Conservation (phyloP, 2,113 vertebrate genomes). For the Lophochroa leadbeateri region DNA sequence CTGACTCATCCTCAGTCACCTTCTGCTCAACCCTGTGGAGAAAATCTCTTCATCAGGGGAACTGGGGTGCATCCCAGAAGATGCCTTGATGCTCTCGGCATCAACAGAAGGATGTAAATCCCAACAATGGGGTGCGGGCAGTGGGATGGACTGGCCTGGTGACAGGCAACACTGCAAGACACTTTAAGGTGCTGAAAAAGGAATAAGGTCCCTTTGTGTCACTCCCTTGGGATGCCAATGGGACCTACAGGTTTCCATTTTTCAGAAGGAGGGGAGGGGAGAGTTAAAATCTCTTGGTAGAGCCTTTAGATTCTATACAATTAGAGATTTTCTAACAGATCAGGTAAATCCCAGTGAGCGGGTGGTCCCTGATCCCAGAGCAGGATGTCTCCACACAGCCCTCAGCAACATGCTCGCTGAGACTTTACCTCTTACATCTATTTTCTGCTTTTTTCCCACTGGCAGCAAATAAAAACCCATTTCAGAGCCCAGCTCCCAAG, state of each 20-base stretch:
- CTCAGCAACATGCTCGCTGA: fast-evolving
- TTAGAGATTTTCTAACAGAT: not conserved
- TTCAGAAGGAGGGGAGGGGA: fast-evolving
- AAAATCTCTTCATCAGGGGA: fast-evolving
- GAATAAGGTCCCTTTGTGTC: not conserved
- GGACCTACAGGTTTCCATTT: not conserved
- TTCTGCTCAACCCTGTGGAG: fast-evolving
- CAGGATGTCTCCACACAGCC: not conserved
- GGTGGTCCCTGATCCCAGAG: not conserved
- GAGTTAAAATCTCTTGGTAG: not conserved
- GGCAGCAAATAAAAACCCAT: not conserved
- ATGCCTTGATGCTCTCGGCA: not conserved
- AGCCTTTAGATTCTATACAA: not conserved
- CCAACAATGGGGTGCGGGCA: fast-evolving
- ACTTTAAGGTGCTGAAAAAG: not conserved
- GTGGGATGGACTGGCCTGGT: not conserved
- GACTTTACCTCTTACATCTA: not conserved
- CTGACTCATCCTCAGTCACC: fast-evolving
- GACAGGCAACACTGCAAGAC: not conserved
- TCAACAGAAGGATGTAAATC: not conserved
- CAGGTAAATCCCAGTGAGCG: not conserved
- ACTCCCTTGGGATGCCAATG: too few relatives aligned
- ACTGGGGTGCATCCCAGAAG: fast-evolving
- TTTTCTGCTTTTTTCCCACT: not conserved
- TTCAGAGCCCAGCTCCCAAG: not conserved